phyloP scores from a whole-genome alignment of 1,140 invertebrate species.

The Drosophila fuyamai region DNA sequence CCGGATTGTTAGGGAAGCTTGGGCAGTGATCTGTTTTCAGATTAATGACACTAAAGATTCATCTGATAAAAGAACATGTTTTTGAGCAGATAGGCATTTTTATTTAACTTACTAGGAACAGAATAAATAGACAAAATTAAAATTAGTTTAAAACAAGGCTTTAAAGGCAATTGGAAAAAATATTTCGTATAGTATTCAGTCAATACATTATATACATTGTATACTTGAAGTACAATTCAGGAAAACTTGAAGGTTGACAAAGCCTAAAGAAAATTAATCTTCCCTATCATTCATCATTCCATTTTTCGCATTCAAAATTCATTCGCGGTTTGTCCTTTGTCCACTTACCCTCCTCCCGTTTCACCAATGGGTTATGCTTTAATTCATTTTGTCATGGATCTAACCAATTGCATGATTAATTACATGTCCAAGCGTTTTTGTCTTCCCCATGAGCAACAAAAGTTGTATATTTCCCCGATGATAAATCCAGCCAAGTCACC shows the following conservation, averaged over 20 bases:
- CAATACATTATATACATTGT: no score
- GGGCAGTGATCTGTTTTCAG: conserved; percentile 21
- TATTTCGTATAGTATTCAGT: no score
- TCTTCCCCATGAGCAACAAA: background rate
- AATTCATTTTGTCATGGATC: conserved; percentile 65
- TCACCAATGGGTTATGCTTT: conserved; percentile 41
- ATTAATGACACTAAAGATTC: conserved; percentile 1
- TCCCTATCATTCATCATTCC: conserved; percentile 11
- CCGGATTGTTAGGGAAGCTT: background rate
- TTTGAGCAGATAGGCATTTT: background rate
- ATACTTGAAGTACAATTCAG: no score
- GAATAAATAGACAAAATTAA: no score
- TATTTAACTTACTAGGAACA: background rate
- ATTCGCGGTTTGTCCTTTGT: conserved; percentile 52
- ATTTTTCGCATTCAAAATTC: conserved; percentile 26
- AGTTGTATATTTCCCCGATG: conserved; percentile 22
- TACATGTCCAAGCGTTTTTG: conserved; percentile 36
- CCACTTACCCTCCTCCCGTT: conserved; percentile 42
- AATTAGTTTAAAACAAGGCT: no score
- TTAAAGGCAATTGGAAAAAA: no score
- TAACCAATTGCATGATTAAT: conserved; percentile 75
- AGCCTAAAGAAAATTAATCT: background rate
- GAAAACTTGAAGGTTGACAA: no score
- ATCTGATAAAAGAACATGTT: background rate
- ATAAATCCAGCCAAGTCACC: conserved; percentile 55